phyloP scores from a whole-genome alignment of 2,888 invertebrate species.

The Drosophila mayaguana region DNA sequence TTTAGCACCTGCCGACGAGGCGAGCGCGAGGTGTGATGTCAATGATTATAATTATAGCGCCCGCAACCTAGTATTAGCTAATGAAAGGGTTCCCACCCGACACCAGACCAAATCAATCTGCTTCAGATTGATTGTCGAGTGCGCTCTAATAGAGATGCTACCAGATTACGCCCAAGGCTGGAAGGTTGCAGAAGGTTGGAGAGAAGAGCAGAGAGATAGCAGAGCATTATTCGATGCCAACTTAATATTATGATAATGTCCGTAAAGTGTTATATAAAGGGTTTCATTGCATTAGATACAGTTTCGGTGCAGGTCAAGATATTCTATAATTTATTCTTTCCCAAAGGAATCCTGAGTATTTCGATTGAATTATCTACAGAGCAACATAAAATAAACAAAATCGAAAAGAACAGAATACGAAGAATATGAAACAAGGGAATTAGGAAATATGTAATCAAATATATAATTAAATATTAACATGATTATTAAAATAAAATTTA shows the following conservation, averaged over 20 bases:
- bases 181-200: too few species aligned
- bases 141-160: conserved; percentile 32
- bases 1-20: conserved; percentile 63
- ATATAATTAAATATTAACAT: background rate
- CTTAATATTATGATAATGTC: conserved; percentile 3
- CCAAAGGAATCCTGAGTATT: background rate
- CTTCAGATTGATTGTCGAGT: conserved; percentile 47
- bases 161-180: conserved; percentile 20
- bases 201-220: background rate
- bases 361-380: background rate
- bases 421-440: background rate
- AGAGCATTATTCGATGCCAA: background rate
- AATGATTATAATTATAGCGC: conserved; percentile 74
- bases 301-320: background rate
- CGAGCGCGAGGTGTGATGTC: conserved; percentile 62
- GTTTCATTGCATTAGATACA: background rate
- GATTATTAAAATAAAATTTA: background rate
- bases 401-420: background rate
- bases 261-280: conserved; percentile 5
- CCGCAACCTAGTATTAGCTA: conserved; percentile 44
- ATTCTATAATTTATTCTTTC: background rate
- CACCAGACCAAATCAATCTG: conserved; percentile 54
- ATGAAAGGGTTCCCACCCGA: conserved; percentile 62
- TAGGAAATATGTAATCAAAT: too few species aligned
- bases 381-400: background rate